phyloP scores from a whole-genome alignment of 1,140 invertebrate species.

The Diploscapter pachys region DNA sequence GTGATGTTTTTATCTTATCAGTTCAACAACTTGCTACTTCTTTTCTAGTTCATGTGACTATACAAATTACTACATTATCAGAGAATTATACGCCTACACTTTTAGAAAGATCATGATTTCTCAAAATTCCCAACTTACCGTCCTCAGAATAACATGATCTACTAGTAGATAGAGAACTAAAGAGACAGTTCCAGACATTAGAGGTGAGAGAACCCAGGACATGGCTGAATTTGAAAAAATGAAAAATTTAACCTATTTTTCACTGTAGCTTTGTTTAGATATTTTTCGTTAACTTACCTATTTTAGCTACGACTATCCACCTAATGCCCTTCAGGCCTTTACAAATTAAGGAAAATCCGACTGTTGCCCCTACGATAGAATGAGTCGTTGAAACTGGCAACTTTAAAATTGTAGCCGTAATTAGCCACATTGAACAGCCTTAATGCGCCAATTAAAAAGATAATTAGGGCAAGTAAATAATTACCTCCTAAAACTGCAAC shows the following conservation, averaged over 20 bases:
- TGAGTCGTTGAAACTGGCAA: conserved; percentile 89
- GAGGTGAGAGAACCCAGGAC: conserved; percentile 96
- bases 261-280: conserved; percentile 53
- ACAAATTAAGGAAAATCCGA: conserved; percentile 88
- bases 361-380: conserved; percentile 90
- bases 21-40: no score
- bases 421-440: conserved; percentile 75
- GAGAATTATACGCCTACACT: background rate
- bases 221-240: conserved; percentile 67
- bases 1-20: no score
- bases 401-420: conserved; percentile 84
- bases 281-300: conserved; percentile 65
- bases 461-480: conserved; percentile 67
- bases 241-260: no score
- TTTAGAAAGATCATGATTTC: background rate
- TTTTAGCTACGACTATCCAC: conserved; percentile 75
- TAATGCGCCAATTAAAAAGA: background rate
- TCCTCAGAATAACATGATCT: conserved; percentile 69
- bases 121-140: conserved; percentile 57
- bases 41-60: no score
- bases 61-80: conserved; percentile 18
- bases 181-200: conserved; percentile 82
- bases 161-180: conserved; percentile 76
- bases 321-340: conserved; percentile 77
- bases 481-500: conserved; percentile 41